phyloP scores from a whole-genome alignment of 2,797 vertebrate genomes.

The Epinephelus coioides region DNA sequence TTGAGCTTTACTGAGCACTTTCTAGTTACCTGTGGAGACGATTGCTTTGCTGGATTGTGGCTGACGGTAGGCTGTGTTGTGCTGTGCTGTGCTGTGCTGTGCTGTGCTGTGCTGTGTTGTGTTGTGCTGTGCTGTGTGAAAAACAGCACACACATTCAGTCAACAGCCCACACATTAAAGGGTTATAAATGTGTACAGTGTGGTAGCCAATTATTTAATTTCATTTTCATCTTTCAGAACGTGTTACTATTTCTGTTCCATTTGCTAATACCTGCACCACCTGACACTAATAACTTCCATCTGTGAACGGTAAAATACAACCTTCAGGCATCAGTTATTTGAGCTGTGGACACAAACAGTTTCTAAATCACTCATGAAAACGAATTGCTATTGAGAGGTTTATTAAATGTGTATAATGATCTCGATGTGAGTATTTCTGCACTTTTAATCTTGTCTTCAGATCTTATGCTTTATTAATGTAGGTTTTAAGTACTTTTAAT shows the following conservation, averaged over 20 bases:
- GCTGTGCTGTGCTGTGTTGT: too few relatives aligned
- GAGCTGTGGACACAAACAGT: background rate
- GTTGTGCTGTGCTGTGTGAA: background rate
- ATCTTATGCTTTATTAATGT: background rate
- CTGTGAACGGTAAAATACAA: background rate
- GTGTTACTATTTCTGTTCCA: background rate
- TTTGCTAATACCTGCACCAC: background rate
- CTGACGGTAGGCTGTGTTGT: background rate
- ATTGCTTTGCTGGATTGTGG: slow-evolving; percentile 10
- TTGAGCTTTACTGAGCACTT: background rate
- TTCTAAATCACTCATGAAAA: background rate
- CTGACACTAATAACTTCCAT: background rate
- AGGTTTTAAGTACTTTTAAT: too few relatives aligned
- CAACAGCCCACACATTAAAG: background rate
- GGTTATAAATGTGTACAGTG: too few relatives aligned
- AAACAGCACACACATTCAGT: background rate
- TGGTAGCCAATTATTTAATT: background rate
- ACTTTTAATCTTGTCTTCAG: background rate
- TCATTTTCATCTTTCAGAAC: background rate
- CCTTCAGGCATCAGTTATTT: background rate
- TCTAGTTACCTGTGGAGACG: slow-evolving; percentile 14
- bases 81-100: too few relatives aligned
- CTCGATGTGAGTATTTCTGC: background rate
- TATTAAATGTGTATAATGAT: background rate
- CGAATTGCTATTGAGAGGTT: background rate